These are phyloP conservation scores for Eretmocerus hayati DNA, from an alignment of 2,888 invertebrate genomes.

Conservation along the genomic window DNA sequence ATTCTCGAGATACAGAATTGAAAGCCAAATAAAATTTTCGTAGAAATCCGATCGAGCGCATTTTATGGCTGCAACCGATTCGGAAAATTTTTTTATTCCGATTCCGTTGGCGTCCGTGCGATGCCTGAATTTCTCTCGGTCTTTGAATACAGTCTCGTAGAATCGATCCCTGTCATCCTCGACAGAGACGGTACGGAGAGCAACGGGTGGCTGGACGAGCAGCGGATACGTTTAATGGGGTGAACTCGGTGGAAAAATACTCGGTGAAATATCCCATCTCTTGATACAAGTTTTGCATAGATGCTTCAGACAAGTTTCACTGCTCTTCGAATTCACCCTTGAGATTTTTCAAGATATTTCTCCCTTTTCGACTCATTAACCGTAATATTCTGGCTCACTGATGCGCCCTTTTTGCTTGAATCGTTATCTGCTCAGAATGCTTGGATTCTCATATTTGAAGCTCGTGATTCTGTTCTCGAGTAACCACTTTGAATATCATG, in stretches of 20 bases:
- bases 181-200: background rate
- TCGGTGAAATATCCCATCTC: slow-evolving; percentile 13
- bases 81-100: background rate
- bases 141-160: background rate
- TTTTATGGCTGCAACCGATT: too few relatives aligned
- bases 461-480: too few relatives aligned
- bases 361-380: background rate
- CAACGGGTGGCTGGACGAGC: slow-evolving; percentile 27
- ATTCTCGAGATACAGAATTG: too few relatives aligned
- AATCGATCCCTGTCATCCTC: background rate
- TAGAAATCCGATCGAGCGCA: too few relatives aligned
- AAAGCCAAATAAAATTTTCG: too few relatives aligned
- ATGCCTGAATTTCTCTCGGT: background rate
- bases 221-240: slow-evolving; percentile 46
- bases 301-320: too few relatives aligned
- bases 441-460: too few relatives aligned
- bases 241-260: slow-evolving; percentile 45
- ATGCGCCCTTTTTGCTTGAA: background rate
- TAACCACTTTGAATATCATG: too few relatives aligned
- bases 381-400: background rate
- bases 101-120: background rate
- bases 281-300: background rate
- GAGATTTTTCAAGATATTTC: background rate
- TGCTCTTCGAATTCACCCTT: background rate
- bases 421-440: too few relatives aligned